Percentiles rank a stretch among this genome's conserved stretches.
Conservation (phyloP, 2,888 invertebrate species). For the Sphaerophoria rueppellii region DNA sequence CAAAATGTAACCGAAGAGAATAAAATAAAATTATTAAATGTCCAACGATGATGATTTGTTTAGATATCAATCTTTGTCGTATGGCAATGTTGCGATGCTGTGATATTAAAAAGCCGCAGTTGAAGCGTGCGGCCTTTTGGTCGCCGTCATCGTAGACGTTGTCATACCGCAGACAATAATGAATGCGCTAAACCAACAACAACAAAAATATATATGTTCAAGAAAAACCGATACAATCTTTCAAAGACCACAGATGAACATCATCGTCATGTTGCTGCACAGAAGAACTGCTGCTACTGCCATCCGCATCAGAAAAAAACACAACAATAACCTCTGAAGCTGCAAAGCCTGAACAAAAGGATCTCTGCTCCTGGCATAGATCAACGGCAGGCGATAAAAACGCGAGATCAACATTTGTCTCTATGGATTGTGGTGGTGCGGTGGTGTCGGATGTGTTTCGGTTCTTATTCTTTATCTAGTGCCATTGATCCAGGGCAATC, state of each 20-base stretch:
- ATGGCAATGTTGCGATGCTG: not conserved
- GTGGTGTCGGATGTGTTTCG: conserved; percentile 52
- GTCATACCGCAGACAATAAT: conserved; percentile 57
- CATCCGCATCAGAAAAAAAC: conserved; percentile 21
- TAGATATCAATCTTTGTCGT: conserved; percentile 69
- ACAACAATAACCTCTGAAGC: conserved; percentile 20
- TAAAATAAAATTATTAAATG: conserved; percentile 65
- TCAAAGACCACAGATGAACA: conserved; percentile 71
- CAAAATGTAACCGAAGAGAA: conserved; percentile 45
- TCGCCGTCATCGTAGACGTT: conserved; percentile 28
- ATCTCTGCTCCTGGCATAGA: conserved; percentile 61
- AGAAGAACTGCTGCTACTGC: conserved; percentile 51
- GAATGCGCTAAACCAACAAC: conserved; percentile 42
- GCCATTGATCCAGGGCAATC: conserved; percentile 69
- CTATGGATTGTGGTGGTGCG: not conserved
- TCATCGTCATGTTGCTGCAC: conserved; percentile 42
- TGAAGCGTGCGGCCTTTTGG: conserved; percentile 33
- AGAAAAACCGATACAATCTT: conserved; percentile 66
- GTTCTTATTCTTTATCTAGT: conserved; percentile 24
- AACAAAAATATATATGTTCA: not conserved
- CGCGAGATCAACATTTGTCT: conserved; percentile 67
- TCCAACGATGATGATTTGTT: conserved; percentile 66
- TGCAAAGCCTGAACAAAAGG: conserved; percentile 59
- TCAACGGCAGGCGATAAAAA: conserved; percentile 67
- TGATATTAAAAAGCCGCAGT: conserved; percentile 2